Base-by-base conservation (phyloP, 2,888 invertebrate genomes). In the Pomacea canaliculata region DNA sequence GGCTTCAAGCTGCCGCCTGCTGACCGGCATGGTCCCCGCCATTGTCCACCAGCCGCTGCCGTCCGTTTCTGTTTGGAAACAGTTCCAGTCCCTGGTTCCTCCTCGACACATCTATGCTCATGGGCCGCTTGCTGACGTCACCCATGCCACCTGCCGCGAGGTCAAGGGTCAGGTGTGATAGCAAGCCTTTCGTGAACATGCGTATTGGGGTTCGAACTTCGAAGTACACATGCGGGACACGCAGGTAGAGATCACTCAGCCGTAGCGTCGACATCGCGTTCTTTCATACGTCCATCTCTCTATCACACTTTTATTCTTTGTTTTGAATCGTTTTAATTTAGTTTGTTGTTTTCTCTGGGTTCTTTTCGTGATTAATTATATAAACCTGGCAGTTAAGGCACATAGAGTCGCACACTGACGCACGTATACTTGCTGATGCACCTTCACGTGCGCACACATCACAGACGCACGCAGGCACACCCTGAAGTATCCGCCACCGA, bases 21-120 rank as follows among this genome's bases (percentile, higher is more conserved):
- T 69, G 68, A 8, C n/a, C 69, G 59, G 51, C 68, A n/a, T 60
- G 56, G 74, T 74, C 74, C n/a, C 74, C 74, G 7, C 74, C 74
- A 16, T 69, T 69, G 74, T 74, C 74, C 69, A 74, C 68, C 19
- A 48, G 59, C 16, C 60, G 16, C 12, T 46, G 27, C 7, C 74
- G 46, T 10, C 51, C 49, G 37, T 68, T 13, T n/a, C 62, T 18
- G 69, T 69, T 69, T 59, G 74, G 69, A 27, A 74, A 74, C 23
- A 69, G 18, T 27, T 74, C 73, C 16, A 60, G 10, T n/a, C 69
- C 69, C 12, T 46, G 60, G 63, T 13, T 12, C 16, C 74, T 46
- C 51, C 69, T 13, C 60, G 18, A 18, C 48, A 69, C 49, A n/a
- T 68, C 68, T 12, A 48, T 46, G 23, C 63, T 63, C 63, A 63